Base-by-base conservation (phyloP, 2,888 invertebrate genomes). In the Cremastinae sp. region DNA sequence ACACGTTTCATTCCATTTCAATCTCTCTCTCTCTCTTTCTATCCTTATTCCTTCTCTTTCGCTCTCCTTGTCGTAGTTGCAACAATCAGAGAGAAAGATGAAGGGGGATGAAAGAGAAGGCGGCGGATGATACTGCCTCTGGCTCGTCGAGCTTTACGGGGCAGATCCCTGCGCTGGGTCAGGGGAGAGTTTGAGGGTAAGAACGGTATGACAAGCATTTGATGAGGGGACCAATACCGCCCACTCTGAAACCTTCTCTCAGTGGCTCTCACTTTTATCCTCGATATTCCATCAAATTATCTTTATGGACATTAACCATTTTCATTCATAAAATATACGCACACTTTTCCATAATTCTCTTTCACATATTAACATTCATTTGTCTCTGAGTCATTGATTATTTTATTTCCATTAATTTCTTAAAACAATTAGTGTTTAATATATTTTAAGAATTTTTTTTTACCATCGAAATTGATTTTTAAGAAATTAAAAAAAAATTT, bases 201-300 rank as follows among this genome's bases (percentile, higher is more conserved):
- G 85, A 86, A 86, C 86, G 87, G 86, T 86, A 87, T 87, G 87
- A 87, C 87, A 87, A 86, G 87, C 86, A 87, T 87, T 87, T 87
- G 87, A 87, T 85, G 87, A 87, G 87, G 87, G 86, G 84, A 83
- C 85, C 85, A 84, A 83, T 82, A 80, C 86, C 87, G 85, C 87
- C 86, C 87, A 86, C 87, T 84, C n/a, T n/a, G 82, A 85, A 87
- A 85, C 84, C 87, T 86, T 77, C 75, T 80, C 66, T 35, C 81
- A 83, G 85, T 79, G 84, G 82, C 83, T 86, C 87, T 86, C 87
- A 86, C 8, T 41, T 8, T 56, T 45, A 1, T 2, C 14, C 18
- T 35, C 14, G n/a, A 10, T 5, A 53, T 35, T 61, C 39, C 5
- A 4, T 10, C 37, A 1, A 10, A 9, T 41, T 9, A 2, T 41